Percentiles rank a stretch among this genome's conserved stretches.
phyloP scores from a whole-genome alignment of 1,140 invertebrate genomes.

The Acromyrmex heyeri region DNA sequence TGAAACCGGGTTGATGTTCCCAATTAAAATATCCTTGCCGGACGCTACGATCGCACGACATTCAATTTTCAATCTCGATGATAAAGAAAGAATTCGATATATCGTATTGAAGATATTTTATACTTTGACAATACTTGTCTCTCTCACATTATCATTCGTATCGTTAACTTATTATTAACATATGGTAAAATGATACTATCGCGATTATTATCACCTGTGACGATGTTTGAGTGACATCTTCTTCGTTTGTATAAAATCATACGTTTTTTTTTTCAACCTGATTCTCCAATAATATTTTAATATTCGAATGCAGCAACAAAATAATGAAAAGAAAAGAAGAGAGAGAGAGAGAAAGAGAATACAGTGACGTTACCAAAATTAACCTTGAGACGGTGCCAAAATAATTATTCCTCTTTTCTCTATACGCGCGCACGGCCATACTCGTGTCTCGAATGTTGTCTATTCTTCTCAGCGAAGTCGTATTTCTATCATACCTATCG shows the following conservation, averaged over 20 bases:
- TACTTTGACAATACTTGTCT: not conserved
- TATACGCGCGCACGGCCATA: not conserved
- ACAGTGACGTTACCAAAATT: conserved; percentile 46
- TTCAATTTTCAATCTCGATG: conserved; percentile 12
- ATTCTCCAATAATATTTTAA: conserved; percentile 10
- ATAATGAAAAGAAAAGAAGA: not conserved
- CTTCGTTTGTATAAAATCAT: not conserved
- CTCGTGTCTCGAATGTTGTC: not conserved
- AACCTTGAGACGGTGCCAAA: conserved; percentile 36
- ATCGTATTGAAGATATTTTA: conserved; percentile 17
- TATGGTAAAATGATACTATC: not conserved
- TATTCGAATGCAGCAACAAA: not conserved
- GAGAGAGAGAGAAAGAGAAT: not conserved
- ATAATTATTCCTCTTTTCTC: conserved; percentile 22
- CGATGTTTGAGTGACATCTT: not conserved
- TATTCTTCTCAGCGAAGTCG: conserved; percentile 13
- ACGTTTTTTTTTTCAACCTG: not conserved
- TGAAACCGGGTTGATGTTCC: conserved; percentile 15
- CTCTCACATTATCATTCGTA: not conserved
- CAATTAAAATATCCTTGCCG: conserved; percentile 29
- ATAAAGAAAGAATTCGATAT: not conserved
- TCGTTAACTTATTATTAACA: not conserved
- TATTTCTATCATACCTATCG: conserved; percentile 46
- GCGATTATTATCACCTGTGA: not conserved
- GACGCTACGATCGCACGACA: not conserved